Evolutionary conservation across 2,888 invertebrate species (phyloP).

Genomic region (Rhingia campestris): DNA sequence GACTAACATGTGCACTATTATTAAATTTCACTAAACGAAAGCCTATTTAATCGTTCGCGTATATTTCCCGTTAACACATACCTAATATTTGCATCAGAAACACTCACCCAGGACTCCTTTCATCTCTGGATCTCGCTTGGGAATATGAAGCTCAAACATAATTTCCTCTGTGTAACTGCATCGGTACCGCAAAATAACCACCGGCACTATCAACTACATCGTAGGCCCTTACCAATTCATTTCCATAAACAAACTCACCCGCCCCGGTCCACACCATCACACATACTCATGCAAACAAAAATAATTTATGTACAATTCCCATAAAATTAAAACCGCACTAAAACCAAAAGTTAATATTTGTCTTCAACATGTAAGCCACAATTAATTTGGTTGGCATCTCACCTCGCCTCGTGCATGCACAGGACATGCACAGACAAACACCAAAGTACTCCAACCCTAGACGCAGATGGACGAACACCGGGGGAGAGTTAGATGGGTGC

Average conservation of each 20-base stretch:
- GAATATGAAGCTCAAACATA: constrained; percentile 64
- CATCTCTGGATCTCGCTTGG: not conserved
- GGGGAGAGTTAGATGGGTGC: not conserved
- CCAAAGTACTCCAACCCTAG: constrained; percentile 9
- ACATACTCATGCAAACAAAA: constrained; percentile 53
- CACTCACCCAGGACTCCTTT: not conserved
- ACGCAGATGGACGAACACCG: not conserved
- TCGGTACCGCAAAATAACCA: constrained; percentile 61
- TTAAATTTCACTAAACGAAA: not conserved
- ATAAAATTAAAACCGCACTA: constrained; percentile 79
- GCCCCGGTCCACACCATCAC: constrained; percentile 2
- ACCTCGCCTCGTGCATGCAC: constrained; percentile 64
- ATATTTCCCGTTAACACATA: not conserved
- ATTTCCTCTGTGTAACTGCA: constrained; percentile 57
- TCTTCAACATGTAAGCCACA: constrained; percentile 80
- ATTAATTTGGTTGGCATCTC: constrained; percentile 78
- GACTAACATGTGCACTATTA: too few relatives aligned
- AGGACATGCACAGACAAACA: constrained; percentile 64
- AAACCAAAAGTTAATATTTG: constrained; percentile 80
- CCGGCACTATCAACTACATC: constrained; percentile 55
- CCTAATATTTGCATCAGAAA: constrained; percentile 25
- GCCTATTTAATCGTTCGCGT: not conserved
- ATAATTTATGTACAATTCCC: constrained; percentile 78
- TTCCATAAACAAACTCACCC: constrained; percentile 70
- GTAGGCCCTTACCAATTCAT: constrained; percentile 56